A percentile compares a stretch with the other conserved stretches of the same genome.
Evolutionary conservation across 1,140 invertebrate species (phyloP).

Genomic region (Sesamia nonagrioides): DNA sequence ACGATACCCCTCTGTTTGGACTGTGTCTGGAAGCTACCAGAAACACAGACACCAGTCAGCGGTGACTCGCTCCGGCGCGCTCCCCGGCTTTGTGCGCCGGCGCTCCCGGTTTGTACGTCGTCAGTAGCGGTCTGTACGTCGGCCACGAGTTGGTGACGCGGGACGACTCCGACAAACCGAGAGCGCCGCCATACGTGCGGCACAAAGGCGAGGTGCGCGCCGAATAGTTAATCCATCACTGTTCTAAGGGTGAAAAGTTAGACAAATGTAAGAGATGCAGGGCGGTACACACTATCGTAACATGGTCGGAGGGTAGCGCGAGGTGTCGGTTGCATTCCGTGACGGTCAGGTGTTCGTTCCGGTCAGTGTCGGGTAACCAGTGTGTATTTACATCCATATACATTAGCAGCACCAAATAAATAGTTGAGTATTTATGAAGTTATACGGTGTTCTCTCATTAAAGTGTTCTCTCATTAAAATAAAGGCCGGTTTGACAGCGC

Average conservation of each 20-base stretch:
- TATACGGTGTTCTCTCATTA: constrained; percentile 59
- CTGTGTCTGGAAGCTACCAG: constrained; percentile 96
- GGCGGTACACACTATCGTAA: constrained; percentile 52
- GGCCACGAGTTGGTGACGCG: neutral
- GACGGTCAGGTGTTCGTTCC: constrained; percentile 53
- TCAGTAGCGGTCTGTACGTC: neutral
- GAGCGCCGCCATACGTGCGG: neutral
- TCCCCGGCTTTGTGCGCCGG: constrained; percentile 29
- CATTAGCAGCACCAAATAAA: constrained; percentile 59
- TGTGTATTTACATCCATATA: constrained; percentile 65
- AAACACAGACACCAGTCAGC: constrained; percentile 80
- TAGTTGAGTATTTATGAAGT: constrained; percentile 52
- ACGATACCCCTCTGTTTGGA: constrained; percentile 97
- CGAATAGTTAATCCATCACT: constrained; percentile 33
- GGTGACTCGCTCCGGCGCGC: constrained; percentile 53
- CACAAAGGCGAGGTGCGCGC: constrained; percentile 48
- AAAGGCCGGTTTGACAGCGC: neutral
- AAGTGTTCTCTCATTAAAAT: constrained; percentile 53
- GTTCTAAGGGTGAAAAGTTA: constrained; percentile 50
- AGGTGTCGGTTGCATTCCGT: constrained; percentile 57
- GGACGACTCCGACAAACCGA: neutral
- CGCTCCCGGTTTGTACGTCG: constrained; percentile 35
- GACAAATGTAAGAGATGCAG: constrained; percentile 54
- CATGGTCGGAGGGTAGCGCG: constrained; percentile 51
- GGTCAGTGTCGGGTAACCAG: constrained; percentile 48